Conservation (phyloP, 2,797 vertebrate species). For the Siniperca scherzeri region DNA sequence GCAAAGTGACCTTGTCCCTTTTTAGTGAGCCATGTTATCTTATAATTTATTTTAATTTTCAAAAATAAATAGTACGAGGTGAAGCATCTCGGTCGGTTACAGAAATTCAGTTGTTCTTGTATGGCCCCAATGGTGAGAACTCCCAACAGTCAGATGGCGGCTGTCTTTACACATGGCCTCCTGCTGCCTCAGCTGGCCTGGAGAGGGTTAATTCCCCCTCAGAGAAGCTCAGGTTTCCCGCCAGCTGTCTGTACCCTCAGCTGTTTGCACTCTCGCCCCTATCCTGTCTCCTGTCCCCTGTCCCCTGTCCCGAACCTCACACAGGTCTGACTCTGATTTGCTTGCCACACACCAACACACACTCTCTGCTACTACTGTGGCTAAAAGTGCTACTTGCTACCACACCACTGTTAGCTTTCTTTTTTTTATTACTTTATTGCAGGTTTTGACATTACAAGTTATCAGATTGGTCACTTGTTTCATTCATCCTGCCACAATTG, state of each 20-base stretch:
- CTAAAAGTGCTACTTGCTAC: slow-evolving; percentile 16
- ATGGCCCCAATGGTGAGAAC: background rate
- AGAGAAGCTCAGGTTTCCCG: slow-evolving; percentile 77
- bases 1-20: slow-evolving; percentile 29
- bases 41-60: background rate
- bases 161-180: slow-evolving; percentile 41
- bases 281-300: slow-evolving; percentile 33
- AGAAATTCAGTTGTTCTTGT: slow-evolving; percentile 28
- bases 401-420: background rate
- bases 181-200: slow-evolving; percentile 58
- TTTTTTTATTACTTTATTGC: too few relatives aligned
- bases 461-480: too few relatives aligned
- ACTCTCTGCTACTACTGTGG: slow-evolving; percentile 12
- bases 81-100: background rate
- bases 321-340: slow-evolving; percentile 31
- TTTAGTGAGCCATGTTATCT: background rate
- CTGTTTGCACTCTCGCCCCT: slow-evolving; percentile 76
- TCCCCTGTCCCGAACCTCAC: slow-evolving; percentile 33
- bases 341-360: slow-evolving; percentile 9
- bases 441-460: too few relatives aligned
- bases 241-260: slow-evolving; percentile 84
- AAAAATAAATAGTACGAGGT: background rate
- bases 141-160: slow-evolving; percentile 28
- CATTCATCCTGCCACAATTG: too few relatives aligned
- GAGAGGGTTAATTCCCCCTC: slow-evolving; percentile 73